Conservation (phyloP, 2,888 invertebrate genomes). For the Tanypteryx hageni region DNA sequence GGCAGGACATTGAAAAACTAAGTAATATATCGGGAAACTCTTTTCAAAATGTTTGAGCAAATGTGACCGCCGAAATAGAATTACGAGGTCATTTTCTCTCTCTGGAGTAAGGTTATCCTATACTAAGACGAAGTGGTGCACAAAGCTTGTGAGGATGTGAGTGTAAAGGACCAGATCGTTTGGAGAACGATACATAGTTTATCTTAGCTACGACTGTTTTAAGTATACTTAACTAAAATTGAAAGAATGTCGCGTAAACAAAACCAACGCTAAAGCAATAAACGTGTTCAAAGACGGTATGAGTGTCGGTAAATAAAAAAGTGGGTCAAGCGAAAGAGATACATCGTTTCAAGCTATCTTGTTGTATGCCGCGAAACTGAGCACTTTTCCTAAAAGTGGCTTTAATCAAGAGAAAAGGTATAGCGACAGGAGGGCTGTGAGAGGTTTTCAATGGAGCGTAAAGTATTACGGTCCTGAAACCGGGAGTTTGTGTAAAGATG, state of each 20-base stretch:
- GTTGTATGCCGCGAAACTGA: background rate
- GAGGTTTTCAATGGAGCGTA: background rate
- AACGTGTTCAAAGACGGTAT: conserved; percentile 1
- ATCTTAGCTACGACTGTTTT: too few relatives aligned
- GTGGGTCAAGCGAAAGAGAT: background rate
- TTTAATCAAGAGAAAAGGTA: background rate
- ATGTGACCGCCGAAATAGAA: background rate
- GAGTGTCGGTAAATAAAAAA: background rate
- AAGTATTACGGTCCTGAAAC: background rate
- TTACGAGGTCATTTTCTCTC: background rate
- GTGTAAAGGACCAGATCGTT: too few relatives aligned
- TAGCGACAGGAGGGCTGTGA: background rate
- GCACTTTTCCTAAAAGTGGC: background rate
- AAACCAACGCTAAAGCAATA: background rate
- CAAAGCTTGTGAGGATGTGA: too few relatives aligned
- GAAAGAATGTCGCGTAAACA: background rate
- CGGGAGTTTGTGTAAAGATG: background rate
- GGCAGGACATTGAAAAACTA: too few relatives aligned
- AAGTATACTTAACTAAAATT: too few relatives aligned
- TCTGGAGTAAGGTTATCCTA: too few relatives aligned
- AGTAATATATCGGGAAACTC: too few relatives aligned
- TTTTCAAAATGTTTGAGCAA: background rate
- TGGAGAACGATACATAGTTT: too few relatives aligned
- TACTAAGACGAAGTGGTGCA: too few relatives aligned
- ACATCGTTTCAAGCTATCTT: background rate